phyloP scores from a whole-genome alignment of 1,140 invertebrate genomes.

The Phymastichus coffea region DNA sequence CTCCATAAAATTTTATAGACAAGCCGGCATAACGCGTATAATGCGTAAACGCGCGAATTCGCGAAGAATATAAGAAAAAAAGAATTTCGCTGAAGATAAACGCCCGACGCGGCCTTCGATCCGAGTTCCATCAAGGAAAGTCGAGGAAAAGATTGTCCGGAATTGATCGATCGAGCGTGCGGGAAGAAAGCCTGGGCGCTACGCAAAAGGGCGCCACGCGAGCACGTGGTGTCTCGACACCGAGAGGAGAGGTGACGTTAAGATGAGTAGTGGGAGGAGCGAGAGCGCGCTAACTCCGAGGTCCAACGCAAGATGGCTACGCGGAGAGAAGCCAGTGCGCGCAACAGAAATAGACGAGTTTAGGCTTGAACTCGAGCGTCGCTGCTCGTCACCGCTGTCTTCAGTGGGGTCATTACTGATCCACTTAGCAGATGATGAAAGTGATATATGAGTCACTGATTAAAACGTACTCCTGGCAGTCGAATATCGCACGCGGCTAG shows the following conservation, averaged over 20 bases:
- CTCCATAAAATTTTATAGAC: no score
- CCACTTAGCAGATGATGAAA: conserved; percentile 48
- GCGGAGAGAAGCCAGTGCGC: not conserved
- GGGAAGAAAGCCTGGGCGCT: no score
- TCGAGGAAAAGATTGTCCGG: no score
- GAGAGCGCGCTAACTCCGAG: not conserved
- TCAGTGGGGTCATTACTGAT: conserved; percentile 45
- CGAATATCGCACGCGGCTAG: conserved; percentile 40
- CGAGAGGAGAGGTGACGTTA: not conserved
- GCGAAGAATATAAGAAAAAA: no score
- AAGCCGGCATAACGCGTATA: no score
- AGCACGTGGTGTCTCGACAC: not conserved
- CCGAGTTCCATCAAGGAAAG: no score
- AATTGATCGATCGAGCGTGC: no score
- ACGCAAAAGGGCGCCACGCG: no score
- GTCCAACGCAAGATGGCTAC: not conserved
- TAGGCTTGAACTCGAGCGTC: not conserved
- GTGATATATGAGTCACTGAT: conserved; percentile 45
- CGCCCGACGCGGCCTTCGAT: no score
- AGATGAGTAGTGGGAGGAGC: not conserved
- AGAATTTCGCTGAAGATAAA: no score
- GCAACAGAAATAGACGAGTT: not conserved
- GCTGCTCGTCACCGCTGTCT: conserved; percentile 8
- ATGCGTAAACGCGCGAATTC: no score
- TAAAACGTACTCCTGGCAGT: conserved; percentile 41